Evolutionary conservation across 2,113 vertebrate genomes (phyloP).

Genomic region (Hystrix brachyura): DNA sequence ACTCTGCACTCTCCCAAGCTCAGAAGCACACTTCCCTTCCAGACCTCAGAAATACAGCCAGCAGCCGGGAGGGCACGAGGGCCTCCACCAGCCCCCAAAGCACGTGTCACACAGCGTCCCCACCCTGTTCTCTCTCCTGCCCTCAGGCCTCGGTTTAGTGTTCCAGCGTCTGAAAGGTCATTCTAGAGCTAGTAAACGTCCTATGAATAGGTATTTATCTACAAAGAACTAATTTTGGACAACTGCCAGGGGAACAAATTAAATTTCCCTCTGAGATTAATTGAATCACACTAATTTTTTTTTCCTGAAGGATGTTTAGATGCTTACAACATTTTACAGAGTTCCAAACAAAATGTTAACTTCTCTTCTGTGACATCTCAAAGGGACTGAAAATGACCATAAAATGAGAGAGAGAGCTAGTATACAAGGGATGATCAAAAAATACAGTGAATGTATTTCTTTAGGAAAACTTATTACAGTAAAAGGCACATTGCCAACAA

Average conservation of each 20-base stretch:
- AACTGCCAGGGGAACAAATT: slow-evolving; percentile 65
- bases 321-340: slow-evolving; percentile 22
- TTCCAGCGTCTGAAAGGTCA: background rate
- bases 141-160: background rate
- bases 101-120: background rate
- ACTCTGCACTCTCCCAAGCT: background rate
- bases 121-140: background rate
- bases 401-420: background rate
- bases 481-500: background rate
- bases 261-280: slow-evolving; percentile 69
- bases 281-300: slow-evolving; percentile 53
- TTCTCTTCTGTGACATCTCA: slow-evolving; percentile 34
- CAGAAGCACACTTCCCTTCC: background rate
- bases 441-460: background rate
- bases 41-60: background rate
- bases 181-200: slow-evolving; percentile 60
- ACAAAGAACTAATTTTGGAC: slow-evolving; percentile 64
- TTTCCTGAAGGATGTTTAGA: slow-evolving; percentile 50
- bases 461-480: background rate
- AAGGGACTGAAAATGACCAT: background rate
- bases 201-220: slow-evolving; percentile 52
- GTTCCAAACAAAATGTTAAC: slow-evolving; percentile 56
- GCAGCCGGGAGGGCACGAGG: background rate
- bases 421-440: background rate
- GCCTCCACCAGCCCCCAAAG: background rate